Percentiles rank a stretch among this genome's conserved stretches.
Conservation (phyloP, 2,797 vertebrate genomes). For the Phoebastria nigripes region DNA sequence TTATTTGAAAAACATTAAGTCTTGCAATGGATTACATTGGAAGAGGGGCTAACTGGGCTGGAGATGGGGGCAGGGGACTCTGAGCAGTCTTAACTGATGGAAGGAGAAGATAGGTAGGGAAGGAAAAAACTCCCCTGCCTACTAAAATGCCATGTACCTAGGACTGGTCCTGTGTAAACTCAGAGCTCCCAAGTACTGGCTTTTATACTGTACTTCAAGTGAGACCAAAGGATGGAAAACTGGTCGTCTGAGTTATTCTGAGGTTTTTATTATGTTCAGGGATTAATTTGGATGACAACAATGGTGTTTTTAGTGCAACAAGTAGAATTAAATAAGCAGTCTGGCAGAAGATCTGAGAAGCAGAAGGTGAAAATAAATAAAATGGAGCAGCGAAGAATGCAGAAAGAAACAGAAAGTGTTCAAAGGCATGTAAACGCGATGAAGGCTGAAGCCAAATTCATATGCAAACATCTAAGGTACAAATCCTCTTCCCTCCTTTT, state of each 20-base stretch:
- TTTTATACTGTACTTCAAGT: slow-evolving; percentile 27
- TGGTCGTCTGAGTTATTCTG: slow-evolving; percentile 38
- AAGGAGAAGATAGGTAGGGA: not conserved
- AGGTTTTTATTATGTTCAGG: slow-evolving; percentile 59
- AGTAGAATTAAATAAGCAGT: slow-evolving; percentile 45
- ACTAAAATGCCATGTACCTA: not conserved
- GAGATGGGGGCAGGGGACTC: not conserved
- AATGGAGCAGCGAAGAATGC: slow-evolving; percentile 46
- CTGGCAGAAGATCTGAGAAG: slow-evolving; percentile 61
- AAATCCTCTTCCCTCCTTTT: slow-evolving; percentile 8
- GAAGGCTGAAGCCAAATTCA: slow-evolving; percentile 32
- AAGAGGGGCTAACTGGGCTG: not conserved
- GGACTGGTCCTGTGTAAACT: not conserved
- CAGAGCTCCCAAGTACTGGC: not conserved
- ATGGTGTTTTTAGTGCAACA: slow-evolving; percentile 50
- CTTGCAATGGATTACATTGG: not conserved
- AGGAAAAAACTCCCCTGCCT: not conserved
- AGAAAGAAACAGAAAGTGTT: slow-evolving; percentile 63
- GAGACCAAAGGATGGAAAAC: slow-evolving; percentile 48
- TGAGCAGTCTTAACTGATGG: not conserved
- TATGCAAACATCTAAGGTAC: not conserved
- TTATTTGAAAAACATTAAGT: not conserved
- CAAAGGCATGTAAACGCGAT: not conserved
- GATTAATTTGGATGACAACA: slow-evolving; percentile 56
- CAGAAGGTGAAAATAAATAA: slow-evolving; percentile 60